A percentile compares a stretch with the other conserved stretches of the same genome.
These are phyloP conservation scores for Drosophila peninsularis DNA, from an alignment of 2,888 invertebrate genomes.

Conservation along the genomic window DNA sequence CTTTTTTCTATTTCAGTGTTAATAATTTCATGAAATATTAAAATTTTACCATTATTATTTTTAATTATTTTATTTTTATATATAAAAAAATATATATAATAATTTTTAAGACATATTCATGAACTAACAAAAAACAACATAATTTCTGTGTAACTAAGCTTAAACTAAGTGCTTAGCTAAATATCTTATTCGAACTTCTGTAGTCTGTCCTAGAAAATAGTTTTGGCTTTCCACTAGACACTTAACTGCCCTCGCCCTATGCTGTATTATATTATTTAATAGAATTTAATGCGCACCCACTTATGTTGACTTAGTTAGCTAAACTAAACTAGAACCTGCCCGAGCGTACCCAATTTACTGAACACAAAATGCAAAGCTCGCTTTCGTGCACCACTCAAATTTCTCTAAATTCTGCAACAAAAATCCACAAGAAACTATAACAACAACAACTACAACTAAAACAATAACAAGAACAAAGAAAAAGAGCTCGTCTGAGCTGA, in stretches of 20 bases:
- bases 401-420: slow-evolving; percentile 31
- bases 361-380: slow-evolving; percentile 50
- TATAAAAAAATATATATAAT: too few species aligned
- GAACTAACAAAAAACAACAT: too few species aligned
- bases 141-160: too few species aligned
- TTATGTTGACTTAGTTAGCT: slow-evolving; percentile 48
- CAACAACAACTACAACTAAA: slow-evolving; percentile 9
- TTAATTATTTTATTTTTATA: too few species aligned
- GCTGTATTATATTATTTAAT: slow-evolving; percentile 20
- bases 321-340: slow-evolving; percentile 35
- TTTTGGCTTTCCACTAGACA: not conserved
- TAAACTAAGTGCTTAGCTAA: not conserved
- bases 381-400: slow-evolving; percentile 48
- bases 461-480: slow-evolving; percentile 4
- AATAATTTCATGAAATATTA: not conserved
- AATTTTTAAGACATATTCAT: too few species aligned
- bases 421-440: slow-evolving; percentile 8
- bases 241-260: slow-evolving; percentile 26
- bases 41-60: too few species aligned
- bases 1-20: slow-evolving; percentile 2
- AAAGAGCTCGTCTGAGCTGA: slow-evolving; percentile 31
- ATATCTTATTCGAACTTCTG: not conserved
- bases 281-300: slow-evolving; percentile 33
- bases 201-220: slow-evolving; percentile 8
- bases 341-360: slow-evolving; percentile 38